Conservation (phyloP, 2,888 invertebrate species). For the Microctonus brassicae region DNA sequence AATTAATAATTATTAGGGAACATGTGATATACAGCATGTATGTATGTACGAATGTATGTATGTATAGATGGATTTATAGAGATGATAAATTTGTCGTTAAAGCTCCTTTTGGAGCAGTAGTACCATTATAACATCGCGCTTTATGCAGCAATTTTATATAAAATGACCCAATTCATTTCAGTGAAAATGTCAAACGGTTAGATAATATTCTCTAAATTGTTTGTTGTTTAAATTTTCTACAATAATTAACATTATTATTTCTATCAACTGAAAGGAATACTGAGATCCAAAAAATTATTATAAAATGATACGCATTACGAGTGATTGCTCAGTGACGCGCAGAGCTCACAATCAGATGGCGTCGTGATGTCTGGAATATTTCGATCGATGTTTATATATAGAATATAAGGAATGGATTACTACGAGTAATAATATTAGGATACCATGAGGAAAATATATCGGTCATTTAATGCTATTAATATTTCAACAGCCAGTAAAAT, state of each 20-base stretch:
- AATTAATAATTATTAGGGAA: no score
- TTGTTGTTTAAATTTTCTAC: neutral
- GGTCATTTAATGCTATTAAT: no score
- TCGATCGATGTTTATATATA: conserved; percentile 47
- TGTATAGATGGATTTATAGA: no score
- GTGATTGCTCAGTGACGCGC: neutral
- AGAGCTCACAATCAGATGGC: conserved; percentile 46
- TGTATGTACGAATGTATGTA: no score
- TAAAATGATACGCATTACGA: neutral
- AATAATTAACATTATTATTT: neutral
- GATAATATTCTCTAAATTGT: neutral
- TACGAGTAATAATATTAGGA: neutral
- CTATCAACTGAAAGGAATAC: neutral
- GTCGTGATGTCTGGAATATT: conserved; percentile 49
- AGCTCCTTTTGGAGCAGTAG: no score
- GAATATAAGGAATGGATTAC: neutral
- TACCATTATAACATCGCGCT: no score
- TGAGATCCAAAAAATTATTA: neutral
- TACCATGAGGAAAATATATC: no score
- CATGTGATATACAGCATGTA: no score
- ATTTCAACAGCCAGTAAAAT: no score
- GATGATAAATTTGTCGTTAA: no score
- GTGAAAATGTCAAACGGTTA: neutral
- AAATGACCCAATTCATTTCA: neutral
- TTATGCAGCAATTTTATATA: no score